Conservation (phyloP, 2,888 invertebrate species). For the Timema podura region DNA sequence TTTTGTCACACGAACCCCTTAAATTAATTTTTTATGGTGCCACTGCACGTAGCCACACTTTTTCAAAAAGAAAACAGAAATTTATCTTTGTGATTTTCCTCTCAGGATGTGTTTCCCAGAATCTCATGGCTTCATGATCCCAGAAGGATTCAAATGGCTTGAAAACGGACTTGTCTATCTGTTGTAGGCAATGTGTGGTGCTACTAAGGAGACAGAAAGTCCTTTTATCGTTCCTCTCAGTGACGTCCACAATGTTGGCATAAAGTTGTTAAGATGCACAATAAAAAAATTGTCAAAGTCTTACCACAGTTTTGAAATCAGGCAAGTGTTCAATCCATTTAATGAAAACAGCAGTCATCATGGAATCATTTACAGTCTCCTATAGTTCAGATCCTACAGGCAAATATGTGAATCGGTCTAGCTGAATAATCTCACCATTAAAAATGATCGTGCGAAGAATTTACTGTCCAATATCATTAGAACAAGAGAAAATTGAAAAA, state of each 20-base stretch:
- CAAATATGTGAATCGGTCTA: constrained; percentile 22
- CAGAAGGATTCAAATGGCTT: constrained; percentile 39
- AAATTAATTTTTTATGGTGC: constrained; percentile 20
- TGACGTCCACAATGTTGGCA: constrained; percentile 31
- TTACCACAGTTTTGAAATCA: constrained; percentile 34
- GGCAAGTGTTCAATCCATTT: constrained; percentile 36
- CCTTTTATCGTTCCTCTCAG: constrained; percentile 36
- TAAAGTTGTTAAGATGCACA: constrained; percentile 37
- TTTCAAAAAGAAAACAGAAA: constrained; percentile 35
- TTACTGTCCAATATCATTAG: constrained; percentile 37
- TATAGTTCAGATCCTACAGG: constrained; percentile 33
- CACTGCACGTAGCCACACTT: constrained; percentile 24
- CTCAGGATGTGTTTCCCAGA: constrained; percentile 35
- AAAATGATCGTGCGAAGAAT: constrained; percentile 39
- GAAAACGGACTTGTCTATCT: constrained; percentile 41
- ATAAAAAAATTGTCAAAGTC: constrained; percentile 37
- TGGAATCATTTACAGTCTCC: constrained; percentile 38
- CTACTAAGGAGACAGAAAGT: constrained; percentile 41
- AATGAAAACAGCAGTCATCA: constrained; percentile 35
- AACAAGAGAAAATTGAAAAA: constrained; percentile 39
- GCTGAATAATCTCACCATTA: constrained; percentile 27
- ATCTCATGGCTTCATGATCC: constrained; percentile 39
- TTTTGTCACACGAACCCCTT: constrained; percentile 32
- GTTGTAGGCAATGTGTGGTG: constrained; percentile 41
- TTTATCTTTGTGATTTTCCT: constrained; percentile 37